Evolutionary conservation across 2,888 invertebrate species (phyloP).

Genomic region (Gibbula magus): DNA sequence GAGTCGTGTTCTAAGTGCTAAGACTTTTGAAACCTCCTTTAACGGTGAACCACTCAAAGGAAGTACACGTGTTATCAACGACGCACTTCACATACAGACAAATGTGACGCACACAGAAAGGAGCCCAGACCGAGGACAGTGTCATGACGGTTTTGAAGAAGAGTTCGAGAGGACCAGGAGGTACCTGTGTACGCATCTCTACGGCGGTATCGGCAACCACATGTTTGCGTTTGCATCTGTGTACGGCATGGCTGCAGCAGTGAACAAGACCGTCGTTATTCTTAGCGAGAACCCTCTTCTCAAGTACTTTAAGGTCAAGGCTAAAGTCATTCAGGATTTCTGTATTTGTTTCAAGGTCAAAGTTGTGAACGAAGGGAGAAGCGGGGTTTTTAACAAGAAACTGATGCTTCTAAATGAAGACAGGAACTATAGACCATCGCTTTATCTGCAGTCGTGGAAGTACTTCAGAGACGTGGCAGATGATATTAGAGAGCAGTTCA

Average conservation of each 20-base stretch:
- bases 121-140: neutral
- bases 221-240: conserved; percentile 31
- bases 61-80: too few species aligned
- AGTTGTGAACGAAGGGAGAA: neutral
- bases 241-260: conserved; percentile 10
- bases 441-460: conserved; percentile 26
- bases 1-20: too few species aligned
- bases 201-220: conserved; percentile 18
- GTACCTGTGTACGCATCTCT: conserved; percentile 24
- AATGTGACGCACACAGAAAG: too few species aligned
- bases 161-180: neutral
- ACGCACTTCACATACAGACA: too few species aligned
- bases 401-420: neutral
- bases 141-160: neutral
- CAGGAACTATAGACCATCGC: neutral
- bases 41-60: too few species aligned
- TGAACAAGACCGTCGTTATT: conserved; percentile 6
- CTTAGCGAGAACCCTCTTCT: neutral
- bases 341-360: neutral
- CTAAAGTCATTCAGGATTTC: neutral
- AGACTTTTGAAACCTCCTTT: too few species aligned
- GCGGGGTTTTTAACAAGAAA: neutral
- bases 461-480: conserved; percentile 2
- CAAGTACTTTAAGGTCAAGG: neutral
- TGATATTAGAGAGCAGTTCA: conserved; percentile 19